Conservation (phyloP, 2,113 vertebrate species). For the Condylura cristata region DNA sequence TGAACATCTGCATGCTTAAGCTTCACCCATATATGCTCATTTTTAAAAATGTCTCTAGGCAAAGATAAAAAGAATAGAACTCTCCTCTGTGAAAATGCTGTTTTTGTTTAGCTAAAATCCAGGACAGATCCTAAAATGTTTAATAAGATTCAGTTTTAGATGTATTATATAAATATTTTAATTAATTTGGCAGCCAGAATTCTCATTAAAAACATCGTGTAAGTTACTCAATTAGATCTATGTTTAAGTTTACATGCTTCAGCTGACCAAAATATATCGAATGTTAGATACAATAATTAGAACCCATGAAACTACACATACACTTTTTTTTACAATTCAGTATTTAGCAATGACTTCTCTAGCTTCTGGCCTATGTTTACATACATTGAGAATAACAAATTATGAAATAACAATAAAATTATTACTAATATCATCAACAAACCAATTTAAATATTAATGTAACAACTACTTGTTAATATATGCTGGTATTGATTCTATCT, state of each 20-base stretch:
- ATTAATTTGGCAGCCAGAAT: background rate
- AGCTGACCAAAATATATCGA: background rate
- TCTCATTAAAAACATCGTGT: background rate
- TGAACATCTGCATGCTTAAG: background rate
- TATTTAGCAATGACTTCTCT: background rate
- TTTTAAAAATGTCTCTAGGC: background rate
- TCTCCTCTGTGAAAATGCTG: background rate
- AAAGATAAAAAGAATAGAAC: background rate
- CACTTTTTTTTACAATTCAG: constrained; percentile 21
- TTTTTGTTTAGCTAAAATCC: background rate
- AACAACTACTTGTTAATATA: constrained; percentile 63
- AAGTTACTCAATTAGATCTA: background rate
- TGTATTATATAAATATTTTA: background rate
- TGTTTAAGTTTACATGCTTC: background rate
- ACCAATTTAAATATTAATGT: constrained; percentile 72
- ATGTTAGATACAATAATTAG: background rate
- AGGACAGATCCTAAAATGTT: background rate
- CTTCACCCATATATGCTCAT: background rate
- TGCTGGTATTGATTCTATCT: constrained; percentile 62
- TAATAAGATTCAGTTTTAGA: constrained; percentile 16
- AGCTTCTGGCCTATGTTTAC: background rate
- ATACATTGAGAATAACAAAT: constrained; percentile 11
- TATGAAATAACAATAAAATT: background rate
- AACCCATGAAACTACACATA: background rate
- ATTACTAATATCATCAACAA: constrained; percentile 44